Evolutionary conservation across 2,113 vertebrate genomes (phyloP).

Genomic region (Micronycteris hirsuta): DNA sequence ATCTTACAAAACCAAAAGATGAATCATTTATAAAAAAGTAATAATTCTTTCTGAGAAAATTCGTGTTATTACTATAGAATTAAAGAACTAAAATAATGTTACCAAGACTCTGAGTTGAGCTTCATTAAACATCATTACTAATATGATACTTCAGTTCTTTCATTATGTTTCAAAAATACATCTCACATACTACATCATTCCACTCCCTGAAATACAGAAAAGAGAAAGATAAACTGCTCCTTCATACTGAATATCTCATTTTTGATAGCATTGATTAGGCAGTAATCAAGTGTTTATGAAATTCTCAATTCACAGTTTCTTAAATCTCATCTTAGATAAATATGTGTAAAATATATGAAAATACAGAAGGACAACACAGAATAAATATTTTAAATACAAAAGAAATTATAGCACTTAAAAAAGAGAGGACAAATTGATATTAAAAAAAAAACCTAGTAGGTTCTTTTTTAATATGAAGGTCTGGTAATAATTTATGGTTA

Average conservation of each 20-base stretch:
- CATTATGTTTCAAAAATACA: slow-evolving; percentile 22
- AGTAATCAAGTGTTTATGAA: background rate
- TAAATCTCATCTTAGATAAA: background rate
- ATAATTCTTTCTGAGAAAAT: slow-evolving; percentile 41
- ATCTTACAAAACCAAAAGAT: slow-evolving; percentile 19
- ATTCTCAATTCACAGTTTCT: background rate
- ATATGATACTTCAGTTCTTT: background rate
- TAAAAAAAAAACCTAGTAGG: background rate
- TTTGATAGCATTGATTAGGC: background rate
- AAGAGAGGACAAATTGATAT: background rate
- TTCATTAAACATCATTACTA: slow-evolving; percentile 7
- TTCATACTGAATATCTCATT: background rate
- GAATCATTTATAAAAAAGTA: slow-evolving; percentile 16
- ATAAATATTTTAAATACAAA: slow-evolving; percentile 9
- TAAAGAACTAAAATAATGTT: slow-evolving; percentile 19
- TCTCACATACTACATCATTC: background rate
- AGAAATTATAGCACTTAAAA: background rate
- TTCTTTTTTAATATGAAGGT: background rate
- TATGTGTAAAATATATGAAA: background rate
- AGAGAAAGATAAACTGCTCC: background rate
- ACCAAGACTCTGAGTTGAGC: background rate
- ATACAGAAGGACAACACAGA: background rate
- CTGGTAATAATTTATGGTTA: background rate
- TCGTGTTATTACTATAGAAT: slow-evolving; percentile 33
- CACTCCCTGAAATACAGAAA: background rate